Base-by-base conservation (phyloP, 1,140 invertebrate genomes). In the Nasonia giraulti region DNA sequence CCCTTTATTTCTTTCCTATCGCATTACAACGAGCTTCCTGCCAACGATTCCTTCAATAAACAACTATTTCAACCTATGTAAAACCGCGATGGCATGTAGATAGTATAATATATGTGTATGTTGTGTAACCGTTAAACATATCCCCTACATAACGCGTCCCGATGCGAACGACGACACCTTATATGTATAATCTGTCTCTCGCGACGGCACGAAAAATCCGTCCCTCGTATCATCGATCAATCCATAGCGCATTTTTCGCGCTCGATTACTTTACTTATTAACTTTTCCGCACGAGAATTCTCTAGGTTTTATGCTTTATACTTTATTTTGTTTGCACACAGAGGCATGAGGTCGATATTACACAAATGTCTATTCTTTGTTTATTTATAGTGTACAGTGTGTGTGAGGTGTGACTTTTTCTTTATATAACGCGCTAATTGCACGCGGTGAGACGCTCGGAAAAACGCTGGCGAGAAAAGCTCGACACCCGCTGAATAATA, bases 271-370 rank as follows among this genome's bases (percentile, higher is more conserved):
- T 68, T 68, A 44, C 2, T 37, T 81, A 71, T 73, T 44, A 27
- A 47, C 23, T 75, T 27, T 27, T 78, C 66, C 33, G 62, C 82
- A 55, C 37, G 27, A 76, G 7, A 55, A 85, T 71, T 23, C 23
- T 78, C 17, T 83, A 27, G 66, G 33, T 14, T 73, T 27, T 27
- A 27, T 20, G 20, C n/a, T 62, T 62, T 62, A 20, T 6, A 62
- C 55, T 62, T 55, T 50, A 55, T 62, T 55, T 77, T 78, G 44
- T 77, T 80, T 84, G 76, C 76, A 80, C 78, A 84, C 50, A 84
- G 83, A 84, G 44, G 69, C 71, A 84, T 75, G 83, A 80, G 50
- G 77, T 66, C 33, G 20, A 84, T 80, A 84, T 47, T 68, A 84
- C 78, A 84, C 68, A 80, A 80, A 80, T 80, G 17, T 80, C 80